These are phyloP conservation scores for Druceiella hillmani DNA, from an alignment of 2,888 invertebrate species.

Conservation along the genomic window DNA sequence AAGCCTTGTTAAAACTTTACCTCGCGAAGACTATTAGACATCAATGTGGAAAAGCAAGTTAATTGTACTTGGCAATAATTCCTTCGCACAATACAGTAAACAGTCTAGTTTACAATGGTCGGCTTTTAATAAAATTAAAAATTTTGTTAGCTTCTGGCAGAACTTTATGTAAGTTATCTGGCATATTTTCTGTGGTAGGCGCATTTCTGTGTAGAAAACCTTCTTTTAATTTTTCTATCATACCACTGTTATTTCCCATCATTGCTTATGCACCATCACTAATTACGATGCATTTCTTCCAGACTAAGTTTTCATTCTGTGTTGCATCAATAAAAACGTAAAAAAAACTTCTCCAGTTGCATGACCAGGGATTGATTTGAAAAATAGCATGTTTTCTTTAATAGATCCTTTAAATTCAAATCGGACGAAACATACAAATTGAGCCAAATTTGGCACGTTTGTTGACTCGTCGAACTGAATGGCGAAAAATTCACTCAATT, in stretches of 20 bases:
- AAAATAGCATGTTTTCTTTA: conserved; percentile 8
- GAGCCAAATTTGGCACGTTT: conserved; percentile 6
- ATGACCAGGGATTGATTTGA: conserved; percentile 9
- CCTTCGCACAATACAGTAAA: no score
- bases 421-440: conserved; percentile 10
- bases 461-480: conserved; percentile 9
- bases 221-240: no score
- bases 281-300: conserved; percentile 8
- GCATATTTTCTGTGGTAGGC: neutral
- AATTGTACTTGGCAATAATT: no score
- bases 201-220: neutral
- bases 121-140: no score
- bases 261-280: no score
- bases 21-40: no score
- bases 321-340: conserved; percentile 6
- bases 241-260: no score
- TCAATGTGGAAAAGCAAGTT: no score
- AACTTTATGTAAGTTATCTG: conserved; percentile 3
- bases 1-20: no score
- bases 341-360: no score
- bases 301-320: conserved; percentile 6
- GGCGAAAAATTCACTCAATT: conserved; percentile 10
- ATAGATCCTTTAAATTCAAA: conserved; percentile 9
- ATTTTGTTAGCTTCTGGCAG: neutral
- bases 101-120: no score